Conservation (phyloP, 1,140 invertebrate genomes). For the Vollenhovia emeryi region DNA sequence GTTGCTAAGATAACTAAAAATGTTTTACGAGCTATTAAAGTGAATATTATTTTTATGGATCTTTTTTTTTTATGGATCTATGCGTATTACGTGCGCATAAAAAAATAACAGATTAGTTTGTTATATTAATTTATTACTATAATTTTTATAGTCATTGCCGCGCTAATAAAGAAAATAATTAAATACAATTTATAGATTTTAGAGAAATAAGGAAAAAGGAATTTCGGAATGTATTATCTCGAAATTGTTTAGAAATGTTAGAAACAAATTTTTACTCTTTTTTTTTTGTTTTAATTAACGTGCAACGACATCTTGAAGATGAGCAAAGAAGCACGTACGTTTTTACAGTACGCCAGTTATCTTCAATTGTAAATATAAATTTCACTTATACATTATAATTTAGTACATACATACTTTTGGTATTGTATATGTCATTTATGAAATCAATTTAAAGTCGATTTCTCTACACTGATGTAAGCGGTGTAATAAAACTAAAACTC, state of each 20-base stretch:
- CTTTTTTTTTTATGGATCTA: neutral
- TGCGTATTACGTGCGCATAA: neutral
- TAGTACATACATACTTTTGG: no score
- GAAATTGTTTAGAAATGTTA: neutral
- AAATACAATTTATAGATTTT: neutral
- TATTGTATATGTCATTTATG: no score
- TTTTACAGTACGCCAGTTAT: neutral
- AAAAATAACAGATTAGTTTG: neutral
- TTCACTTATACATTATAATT: neutral
- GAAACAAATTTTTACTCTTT: neutral
- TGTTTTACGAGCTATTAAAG: neutral
- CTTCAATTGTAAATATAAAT: slow-evolving; percentile 37
- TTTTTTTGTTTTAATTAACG: no score
- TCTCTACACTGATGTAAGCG: no score
- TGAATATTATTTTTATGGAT: neutral
- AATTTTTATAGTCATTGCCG: slow-evolving; percentile 7
- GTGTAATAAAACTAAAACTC: no score
- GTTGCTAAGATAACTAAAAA: neutral
- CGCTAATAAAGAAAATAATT: neutral
- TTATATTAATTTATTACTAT: neutral
- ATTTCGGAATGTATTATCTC: neutral
- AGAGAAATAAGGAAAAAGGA: neutral
- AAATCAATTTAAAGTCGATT: no score
- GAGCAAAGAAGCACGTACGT: neutral
- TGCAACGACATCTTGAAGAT: slow-evolving; percentile 9